Evolutionary conservation across 2,797 vertebrate genomes (phyloP).

Genomic region (Leucoraja ocellata): DNA sequence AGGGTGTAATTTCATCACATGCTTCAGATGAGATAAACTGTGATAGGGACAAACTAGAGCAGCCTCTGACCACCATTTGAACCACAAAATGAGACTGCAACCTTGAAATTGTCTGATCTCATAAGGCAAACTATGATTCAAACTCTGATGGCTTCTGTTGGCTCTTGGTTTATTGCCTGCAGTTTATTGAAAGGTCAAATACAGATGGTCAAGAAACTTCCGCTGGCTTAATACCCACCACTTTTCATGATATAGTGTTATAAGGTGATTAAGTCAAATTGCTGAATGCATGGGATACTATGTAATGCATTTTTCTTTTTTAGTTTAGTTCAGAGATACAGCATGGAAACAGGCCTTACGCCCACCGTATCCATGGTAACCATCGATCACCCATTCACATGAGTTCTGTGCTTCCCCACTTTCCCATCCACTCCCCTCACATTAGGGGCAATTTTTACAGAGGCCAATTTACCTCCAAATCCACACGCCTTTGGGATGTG

Average conservation of each 20-base stretch:
- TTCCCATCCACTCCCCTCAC: no score
- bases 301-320: no score
- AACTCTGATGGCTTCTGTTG: background rate
- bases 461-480: no score
- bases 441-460: no score
- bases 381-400: no score
- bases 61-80: background rate
- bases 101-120: background rate
- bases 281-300: background rate
- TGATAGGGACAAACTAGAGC: background rate
- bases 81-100: constrained; percentile 4
- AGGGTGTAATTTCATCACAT: background rate
- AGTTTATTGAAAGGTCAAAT: background rate
- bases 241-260: no score
- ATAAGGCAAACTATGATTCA: background rate
- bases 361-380: no score
- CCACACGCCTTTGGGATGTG: no score
- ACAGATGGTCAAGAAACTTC: background rate
- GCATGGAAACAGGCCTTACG: no score
- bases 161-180: background rate
- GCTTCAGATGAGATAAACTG: background rate
- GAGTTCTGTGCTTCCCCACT: no score
- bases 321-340: no score
- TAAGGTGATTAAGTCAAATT: background rate
- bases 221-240: background rate